Base-by-base conservation (phyloP, 2,797 vertebrate species). In the Melanotaenia pygmaea region DNA sequence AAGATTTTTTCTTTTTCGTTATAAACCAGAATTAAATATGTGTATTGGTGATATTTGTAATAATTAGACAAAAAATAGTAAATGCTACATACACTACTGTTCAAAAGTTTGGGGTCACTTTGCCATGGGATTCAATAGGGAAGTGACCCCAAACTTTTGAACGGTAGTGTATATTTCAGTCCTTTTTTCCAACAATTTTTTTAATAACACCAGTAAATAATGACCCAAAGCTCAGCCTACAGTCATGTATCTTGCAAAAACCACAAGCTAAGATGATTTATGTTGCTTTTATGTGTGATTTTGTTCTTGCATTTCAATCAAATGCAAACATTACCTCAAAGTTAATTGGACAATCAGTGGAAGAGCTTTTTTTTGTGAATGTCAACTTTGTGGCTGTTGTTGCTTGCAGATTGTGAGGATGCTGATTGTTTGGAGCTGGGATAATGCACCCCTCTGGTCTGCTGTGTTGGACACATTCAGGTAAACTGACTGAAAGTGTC, bases 401-500 rank as follows among this genome's bases (percentile, higher is more conserved):
- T 66, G 64, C 43, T 45, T 62, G 64, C 47, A 58, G 64, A 67
- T 0, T 54, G 53, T 59, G 38, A 56, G 24, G 61, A 72, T 70
- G 64, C 58, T 60, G 65, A 45, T 51, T 71, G 53, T 74, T 26
- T 56, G 58, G 61, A 50, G 68, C 20, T 16, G 58, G 5, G 38
- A 70, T 32, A 66, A 28, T 28, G 53, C 12, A 16, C 43, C 22
- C 51, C 16, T 20, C 66, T n/a, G 67, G 45, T 35, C 10, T 5
- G 13, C 11, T 62, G 65, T 4, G 3, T 5, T 57, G 62, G 58
- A 59, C 57, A 43, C 22, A 8, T 72, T 70, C 70, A 63, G 34
- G 64, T 65, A 79, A 83, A 61, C 59, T 56, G 78, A 65, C 63
- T 56, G 51, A 70, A 72, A 35, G 34, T 59, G 74, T 72, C 66